Percentiles rank a stretch among this genome's conserved stretches.
These are phyloP conservation scores for Solen grandis DNA, from an alignment of 1,140 invertebrate species.

Conservation along the genomic window DNA sequence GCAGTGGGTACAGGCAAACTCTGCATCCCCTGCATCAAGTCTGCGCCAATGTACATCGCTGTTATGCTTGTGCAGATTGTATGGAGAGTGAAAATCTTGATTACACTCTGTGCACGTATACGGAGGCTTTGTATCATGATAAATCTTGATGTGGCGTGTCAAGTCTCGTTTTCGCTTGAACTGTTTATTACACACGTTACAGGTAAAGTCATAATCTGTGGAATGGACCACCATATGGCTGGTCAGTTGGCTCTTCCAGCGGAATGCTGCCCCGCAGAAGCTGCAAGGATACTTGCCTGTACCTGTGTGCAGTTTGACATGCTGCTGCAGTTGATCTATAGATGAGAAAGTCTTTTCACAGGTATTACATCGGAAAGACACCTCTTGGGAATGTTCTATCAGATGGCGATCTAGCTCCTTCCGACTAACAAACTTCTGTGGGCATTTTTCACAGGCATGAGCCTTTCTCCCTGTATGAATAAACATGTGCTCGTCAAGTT, in stretches of 20 bases:
- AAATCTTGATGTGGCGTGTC: conserved; percentile 42
- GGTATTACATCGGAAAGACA: conserved; percentile 45
- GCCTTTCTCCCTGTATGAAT: conserved; percentile 45
- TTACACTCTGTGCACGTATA: conserved; percentile 50
- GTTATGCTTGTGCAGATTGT: conserved; percentile 29
- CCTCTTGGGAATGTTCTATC: conserved; percentile 28
- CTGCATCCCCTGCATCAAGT: not conserved
- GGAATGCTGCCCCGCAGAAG: conserved; percentile 14
- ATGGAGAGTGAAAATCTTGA: conserved; percentile 40
- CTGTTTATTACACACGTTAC: conserved; percentile 24
- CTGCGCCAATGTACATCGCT: conserved; percentile 44
- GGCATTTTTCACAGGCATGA: conserved; percentile 41
- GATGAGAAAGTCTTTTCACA: conserved; percentile 47
- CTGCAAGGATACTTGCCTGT: conserved; percentile 17
- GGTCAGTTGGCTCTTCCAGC: conserved; percentile 47
- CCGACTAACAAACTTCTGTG: conserved; percentile 23
- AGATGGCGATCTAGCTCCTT: conserved; percentile 48
- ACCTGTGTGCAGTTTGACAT: conserved; percentile 46
- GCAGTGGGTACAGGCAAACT: conserved; percentile 29
- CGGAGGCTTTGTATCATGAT: conserved; percentile 54
- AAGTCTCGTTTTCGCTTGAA: conserved; percentile 48
- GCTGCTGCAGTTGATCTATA: conserved; percentile 36
- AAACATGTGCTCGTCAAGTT: conserved; percentile 50
- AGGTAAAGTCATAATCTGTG: conserved; percentile 38
- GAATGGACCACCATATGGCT: conserved; percentile 52